A percentile compares a stretch with the other conserved stretches of the same genome.
Conservation (phyloP, 2,797 vertebrate genomes). For the Artibeus jamaicensis region DNA sequence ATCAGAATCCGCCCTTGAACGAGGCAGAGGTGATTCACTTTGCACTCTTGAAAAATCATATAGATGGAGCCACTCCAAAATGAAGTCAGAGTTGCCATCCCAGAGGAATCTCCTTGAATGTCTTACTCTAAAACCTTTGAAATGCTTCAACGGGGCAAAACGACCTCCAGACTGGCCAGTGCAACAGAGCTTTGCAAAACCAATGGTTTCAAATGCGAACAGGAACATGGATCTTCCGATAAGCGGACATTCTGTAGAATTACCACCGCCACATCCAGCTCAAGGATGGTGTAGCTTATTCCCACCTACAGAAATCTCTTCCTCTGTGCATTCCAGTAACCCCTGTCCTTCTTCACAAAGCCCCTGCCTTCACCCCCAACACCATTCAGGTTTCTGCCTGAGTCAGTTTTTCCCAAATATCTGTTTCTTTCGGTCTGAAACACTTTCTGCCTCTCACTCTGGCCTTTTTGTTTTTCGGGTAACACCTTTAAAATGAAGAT, state of each 20-base stretch:
- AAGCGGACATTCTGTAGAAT: not conserved
- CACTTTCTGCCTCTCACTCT: not conserved
- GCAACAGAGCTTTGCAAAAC: not conserved
- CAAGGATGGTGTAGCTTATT: too few relatives aligned
- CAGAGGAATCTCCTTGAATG: not conserved
- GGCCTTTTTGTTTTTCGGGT: not conserved
- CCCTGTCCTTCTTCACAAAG: not conserved
- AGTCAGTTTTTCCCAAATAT: not conserved
- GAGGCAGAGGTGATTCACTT: too few relatives aligned
- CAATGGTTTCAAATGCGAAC: not conserved
- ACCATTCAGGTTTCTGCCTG: not conserved
- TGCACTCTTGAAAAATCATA: not conserved
- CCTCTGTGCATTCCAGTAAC: fast-evolving
- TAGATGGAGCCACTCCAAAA: not conserved
- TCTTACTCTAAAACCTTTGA: not conserved
- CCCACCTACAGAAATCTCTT: not conserved
- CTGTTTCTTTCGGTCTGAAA: not conserved
- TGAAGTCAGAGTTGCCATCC: not conserved
- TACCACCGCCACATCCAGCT: not conserved
- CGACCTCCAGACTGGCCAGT: not conserved
- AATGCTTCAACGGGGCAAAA: not conserved
- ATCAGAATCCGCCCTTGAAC: not conserved
- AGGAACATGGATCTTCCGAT: not conserved
- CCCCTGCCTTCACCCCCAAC: not conserved
- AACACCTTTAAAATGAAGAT: not conserved